Percentiles rank a stretch among this genome's conserved stretches.
phyloP scores from a whole-genome alignment of 2,113 vertebrate genomes.

The Phasianus colchicus region DNA sequence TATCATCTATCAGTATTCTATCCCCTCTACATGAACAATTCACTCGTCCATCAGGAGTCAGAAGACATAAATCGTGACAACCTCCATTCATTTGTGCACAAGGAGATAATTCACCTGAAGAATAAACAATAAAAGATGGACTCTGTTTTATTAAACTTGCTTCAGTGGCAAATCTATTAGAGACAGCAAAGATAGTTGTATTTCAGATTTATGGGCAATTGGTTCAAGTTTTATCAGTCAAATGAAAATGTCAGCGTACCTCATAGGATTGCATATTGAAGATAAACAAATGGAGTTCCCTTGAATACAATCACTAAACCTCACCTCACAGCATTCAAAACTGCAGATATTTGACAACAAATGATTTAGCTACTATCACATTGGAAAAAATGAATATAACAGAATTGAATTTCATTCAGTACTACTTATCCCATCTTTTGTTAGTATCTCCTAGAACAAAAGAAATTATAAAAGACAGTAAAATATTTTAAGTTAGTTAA shows the following conservation, averaged over 20 bases:
- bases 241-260: background rate
- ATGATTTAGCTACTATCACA: background rate
- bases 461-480: background rate
- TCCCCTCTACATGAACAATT: constrained; percentile 96
- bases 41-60: constrained; percentile 90
- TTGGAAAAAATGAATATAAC: background rate
- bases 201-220: background rate
- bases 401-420: background rate
- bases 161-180: background rate
- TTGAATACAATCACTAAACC: background rate
- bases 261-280: background rate
- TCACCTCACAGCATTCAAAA: background rate
- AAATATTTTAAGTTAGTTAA: background rate
- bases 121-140: constrained; percentile 6
- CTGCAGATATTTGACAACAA: background rate
- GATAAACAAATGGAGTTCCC: background rate
- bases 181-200: background rate
- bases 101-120: constrained; percentile 93
- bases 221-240: background rate
- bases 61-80: constrained; percentile 94
- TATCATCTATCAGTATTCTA: constrained; percentile 90
- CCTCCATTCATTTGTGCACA: constrained; percentile 92
- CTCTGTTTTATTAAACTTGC: constrained; percentile 20
- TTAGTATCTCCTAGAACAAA: background rate
- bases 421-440: background rate